Percentiles rank a stretch among this genome's conserved stretches.
phyloP scores from a whole-genome alignment of 2,113 vertebrate species.

The Toxostoma redivivum region DNA sequence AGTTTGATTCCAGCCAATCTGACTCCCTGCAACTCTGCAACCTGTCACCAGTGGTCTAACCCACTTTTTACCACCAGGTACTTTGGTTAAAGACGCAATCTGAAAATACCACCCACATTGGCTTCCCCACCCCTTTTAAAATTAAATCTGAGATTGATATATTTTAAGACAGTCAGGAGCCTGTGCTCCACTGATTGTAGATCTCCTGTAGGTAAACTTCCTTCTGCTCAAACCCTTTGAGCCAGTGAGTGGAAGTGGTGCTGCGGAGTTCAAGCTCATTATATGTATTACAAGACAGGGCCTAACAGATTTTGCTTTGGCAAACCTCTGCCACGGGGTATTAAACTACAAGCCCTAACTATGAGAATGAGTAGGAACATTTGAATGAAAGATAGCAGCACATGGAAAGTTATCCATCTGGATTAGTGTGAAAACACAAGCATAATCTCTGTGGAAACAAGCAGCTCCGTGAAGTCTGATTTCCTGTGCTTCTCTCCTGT shows the following conservation, averaged over 20 bases:
- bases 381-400: constrained; percentile 52
- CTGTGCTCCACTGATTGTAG: background rate
- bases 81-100: background rate
- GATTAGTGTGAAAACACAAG: constrained; percentile 49
- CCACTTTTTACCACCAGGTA: background rate
- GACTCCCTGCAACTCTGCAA: background rate
- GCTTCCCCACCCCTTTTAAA: rapidly evolving
- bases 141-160: background rate
- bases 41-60: background rate
- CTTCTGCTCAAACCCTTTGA: background rate
- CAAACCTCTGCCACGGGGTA: background rate
- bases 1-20: background rate
- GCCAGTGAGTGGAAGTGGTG: background rate
- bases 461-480: constrained; percentile 31
- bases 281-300: background rate
- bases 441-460: constrained; percentile 40
- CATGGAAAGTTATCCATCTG: constrained; percentile 46
- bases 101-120: background rate
- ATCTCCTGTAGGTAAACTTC: background rate
- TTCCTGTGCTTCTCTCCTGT: constrained; percentile 43
- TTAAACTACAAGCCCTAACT: background rate
- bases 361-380: background rate
- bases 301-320: background rate
- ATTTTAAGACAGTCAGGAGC: background rate
- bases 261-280: background rate